Conservation (phyloP, 2,797 vertebrate genomes). For the Cirrhinus mrigala region DNA sequence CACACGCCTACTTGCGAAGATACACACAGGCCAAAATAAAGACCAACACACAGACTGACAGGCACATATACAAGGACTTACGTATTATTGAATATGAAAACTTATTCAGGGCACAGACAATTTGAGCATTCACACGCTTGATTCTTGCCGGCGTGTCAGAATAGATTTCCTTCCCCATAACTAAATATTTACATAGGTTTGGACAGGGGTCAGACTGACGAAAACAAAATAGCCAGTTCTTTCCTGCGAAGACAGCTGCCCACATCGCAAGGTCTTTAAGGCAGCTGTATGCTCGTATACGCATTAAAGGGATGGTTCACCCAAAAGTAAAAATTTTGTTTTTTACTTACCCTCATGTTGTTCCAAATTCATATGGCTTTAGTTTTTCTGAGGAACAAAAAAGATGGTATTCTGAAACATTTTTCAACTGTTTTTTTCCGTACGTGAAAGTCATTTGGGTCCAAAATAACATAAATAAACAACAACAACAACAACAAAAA, state of each 20-base stretch:
- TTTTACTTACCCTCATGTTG: neutral
- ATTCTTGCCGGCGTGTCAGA: constrained; percentile 48
- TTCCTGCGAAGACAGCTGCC: constrained; percentile 16
- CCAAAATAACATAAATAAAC: neutral
- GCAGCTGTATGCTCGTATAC: neutral
- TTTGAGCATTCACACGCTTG: constrained; percentile 39
- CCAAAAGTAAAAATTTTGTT: neutral
- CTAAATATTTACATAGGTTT: constrained; percentile 78
- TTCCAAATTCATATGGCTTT: neutral
- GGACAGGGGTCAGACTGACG: constrained; percentile 65
- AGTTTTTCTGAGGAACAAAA: neutral
- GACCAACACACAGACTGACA: constrained; percentile 49
- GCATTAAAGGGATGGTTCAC: neutral
- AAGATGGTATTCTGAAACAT: neutral
- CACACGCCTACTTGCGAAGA: constrained; percentile 51
- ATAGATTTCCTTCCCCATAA: constrained; percentile 65
- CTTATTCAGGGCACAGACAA: constrained; percentile 33
- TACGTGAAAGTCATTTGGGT: neutral
- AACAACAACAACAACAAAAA: too few relatives aligned
- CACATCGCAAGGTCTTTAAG: neutral
- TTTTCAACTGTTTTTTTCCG: neutral
- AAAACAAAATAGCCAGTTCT: constrained; percentile 53
- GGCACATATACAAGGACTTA: constrained; percentile 49
- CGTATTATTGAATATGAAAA: constrained; percentile 30
- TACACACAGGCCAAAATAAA: constrained; percentile 44